Percentiles rank a stretch among this genome's conserved stretches.
These are phyloP conservation scores for Rhaphigaster nebulosa DNA, from an alignment of 2,888 invertebrate genomes.

Conservation along the genomic window DNA sequence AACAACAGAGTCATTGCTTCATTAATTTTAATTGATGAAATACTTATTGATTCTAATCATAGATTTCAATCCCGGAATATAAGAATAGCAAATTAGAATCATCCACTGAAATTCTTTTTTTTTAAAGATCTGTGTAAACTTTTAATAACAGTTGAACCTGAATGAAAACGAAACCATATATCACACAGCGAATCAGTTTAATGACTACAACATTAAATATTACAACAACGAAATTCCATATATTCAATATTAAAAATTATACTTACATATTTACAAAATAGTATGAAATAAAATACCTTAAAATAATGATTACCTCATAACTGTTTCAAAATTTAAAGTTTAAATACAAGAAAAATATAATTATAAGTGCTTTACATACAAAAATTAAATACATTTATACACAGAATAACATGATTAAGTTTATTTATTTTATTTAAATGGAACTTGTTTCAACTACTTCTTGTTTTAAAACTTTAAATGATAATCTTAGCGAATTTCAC, in stretches of 20 bases:
- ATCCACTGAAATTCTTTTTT: background rate
- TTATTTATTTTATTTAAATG: too few species aligned
- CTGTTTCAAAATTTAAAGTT: background rate
- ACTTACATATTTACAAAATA: slow-evolving; percentile 28
- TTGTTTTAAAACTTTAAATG: background rate
- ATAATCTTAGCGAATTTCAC: background rate
- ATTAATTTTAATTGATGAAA: too few species aligned
- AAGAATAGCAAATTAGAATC: background rate
- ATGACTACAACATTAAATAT: background rate
- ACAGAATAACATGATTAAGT: background rate
- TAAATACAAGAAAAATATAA: background rate
- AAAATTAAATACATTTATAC: background rate
- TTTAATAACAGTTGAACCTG: background rate
- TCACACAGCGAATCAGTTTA: background rate
- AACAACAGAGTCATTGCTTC: background rate
- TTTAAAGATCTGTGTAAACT: background rate
- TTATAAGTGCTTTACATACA: background rate
- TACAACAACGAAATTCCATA: background rate
- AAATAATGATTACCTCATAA: background rate
- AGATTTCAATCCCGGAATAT: too few species aligned
- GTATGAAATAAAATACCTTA: background rate
- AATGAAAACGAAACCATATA: background rate
- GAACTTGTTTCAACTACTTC: background rate
- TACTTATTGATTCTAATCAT: background rate
- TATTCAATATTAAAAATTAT: background rate